Percentiles rank a stretch among this genome's conserved stretches.
Conservation (phyloP, 2,797 vertebrate genomes). For the Austrolebias charrua region DNA sequence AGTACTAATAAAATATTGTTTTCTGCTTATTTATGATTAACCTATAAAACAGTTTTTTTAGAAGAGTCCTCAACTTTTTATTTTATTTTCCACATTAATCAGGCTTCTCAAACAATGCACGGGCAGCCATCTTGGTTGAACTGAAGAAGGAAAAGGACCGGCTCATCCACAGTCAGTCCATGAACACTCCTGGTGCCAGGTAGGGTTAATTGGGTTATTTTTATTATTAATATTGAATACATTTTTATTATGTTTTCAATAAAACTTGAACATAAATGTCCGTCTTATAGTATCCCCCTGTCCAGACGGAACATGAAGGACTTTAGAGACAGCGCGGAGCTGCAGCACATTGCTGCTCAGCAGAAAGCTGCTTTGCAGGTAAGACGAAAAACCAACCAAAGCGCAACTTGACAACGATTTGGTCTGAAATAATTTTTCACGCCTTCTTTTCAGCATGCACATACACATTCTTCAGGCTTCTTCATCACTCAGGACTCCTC, state of each 20-base stretch:
- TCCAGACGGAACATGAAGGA: constrained; percentile 88
- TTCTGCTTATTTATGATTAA: too few species aligned
- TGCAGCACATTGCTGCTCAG: constrained; percentile 95
- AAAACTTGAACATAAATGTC: not conserved
- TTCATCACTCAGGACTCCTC: constrained; percentile 99
- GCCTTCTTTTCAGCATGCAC: constrained; percentile 87
- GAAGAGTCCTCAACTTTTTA: too few species aligned
- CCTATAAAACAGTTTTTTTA: too few species aligned
- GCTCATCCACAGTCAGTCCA: constrained; percentile 90
- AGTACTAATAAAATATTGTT: too few species aligned
- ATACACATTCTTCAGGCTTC: constrained; percentile 94
- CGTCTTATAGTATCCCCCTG: constrained; percentile 82
- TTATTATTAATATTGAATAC: too few species aligned
- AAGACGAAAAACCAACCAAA: not conserved
- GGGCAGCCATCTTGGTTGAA: constrained; percentile 94
- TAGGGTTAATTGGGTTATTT: constrained; percentile 46
- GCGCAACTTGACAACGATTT: not conserved
- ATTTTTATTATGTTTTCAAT: too few species aligned
- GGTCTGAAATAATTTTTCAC: not conserved
- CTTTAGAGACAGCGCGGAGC: constrained; percentile 93
- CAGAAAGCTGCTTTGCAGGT: constrained; percentile 91
- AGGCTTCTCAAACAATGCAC: constrained; percentile 94
- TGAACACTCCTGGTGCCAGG: constrained; percentile 94
- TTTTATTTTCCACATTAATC: constrained; percentile 8
- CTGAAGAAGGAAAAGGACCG: constrained; percentile 95